Percentiles rank a stretch among this genome's conserved stretches.
These are phyloP conservation scores for Xestia rhomboidea DNA, from an alignment of 2,888 invertebrate genomes.

Conservation along the genomic window DNA sequence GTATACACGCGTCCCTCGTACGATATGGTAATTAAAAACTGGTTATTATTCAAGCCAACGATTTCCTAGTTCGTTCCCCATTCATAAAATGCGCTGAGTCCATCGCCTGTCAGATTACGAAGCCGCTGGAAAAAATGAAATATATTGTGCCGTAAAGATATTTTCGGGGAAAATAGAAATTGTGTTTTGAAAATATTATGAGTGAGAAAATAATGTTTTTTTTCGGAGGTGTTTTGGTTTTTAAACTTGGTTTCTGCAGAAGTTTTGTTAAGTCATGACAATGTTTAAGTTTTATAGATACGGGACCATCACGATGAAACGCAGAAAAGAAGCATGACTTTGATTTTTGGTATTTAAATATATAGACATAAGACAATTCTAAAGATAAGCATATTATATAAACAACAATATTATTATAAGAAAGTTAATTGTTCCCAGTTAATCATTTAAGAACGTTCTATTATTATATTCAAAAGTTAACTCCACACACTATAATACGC, in stretches of 20 bases:
- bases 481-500: conserved; percentile 17
- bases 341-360: conserved; percentile 16
- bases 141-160: conserved; percentile 38
- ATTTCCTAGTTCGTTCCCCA: conserved; percentile 58
- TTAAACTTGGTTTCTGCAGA: not conserved
- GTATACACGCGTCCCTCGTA: conserved; percentile 1
- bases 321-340: conserved; percentile 1
- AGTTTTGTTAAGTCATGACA: conserved; percentile 5
- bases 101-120: conserved; percentile 59
- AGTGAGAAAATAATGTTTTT: conserved; percentile 21
- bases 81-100: conserved; percentile 63
- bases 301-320: not conserved
- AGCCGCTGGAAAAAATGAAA: conserved; percentile 49
- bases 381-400: conserved; percentile 7
- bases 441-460: conserved; percentile 10
- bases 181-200: conserved; percentile 36
- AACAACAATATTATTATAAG: conserved; percentile 1
- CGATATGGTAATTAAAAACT: conserved; percentile 53
- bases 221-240: not conserved
- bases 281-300: conserved; percentile 12
- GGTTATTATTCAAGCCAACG: conserved; percentile 56
- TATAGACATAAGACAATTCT: not conserved
- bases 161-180: conserved; percentile 36
- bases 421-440: conserved; percentile 7
- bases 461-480: conserved; percentile 31